A percentile compares a stretch with the other conserved stretches of the same genome.
Conservation (phyloP, 2,888 invertebrate species). For the Ditula angustiorana region DNA sequence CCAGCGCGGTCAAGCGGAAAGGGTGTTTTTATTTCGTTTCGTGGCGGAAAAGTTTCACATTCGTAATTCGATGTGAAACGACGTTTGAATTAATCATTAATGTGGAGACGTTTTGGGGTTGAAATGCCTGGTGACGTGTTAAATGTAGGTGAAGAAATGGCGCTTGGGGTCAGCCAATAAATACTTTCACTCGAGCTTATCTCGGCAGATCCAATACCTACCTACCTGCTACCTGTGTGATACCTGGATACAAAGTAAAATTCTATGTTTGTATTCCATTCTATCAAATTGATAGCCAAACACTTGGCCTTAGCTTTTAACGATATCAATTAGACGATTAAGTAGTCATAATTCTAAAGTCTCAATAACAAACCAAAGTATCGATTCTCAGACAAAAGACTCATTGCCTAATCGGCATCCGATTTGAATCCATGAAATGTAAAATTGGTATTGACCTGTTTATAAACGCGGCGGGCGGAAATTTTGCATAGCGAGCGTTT, state of each 20-base stretch:
- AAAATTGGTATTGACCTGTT: constrained; percentile 75
- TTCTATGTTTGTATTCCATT: no score
- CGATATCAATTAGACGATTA: no score
- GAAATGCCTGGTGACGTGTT: not conserved
- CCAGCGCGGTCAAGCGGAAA: constrained; percentile 73
- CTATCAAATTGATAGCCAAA: no score
- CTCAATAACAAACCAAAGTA: not conserved
- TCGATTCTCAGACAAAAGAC: constrained; percentile 9
- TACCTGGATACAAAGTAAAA: no score
- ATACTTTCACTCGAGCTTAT: no score
- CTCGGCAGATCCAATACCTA: no score
- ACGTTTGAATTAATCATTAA: constrained; percentile 37
- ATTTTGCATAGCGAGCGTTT: constrained; percentile 72
- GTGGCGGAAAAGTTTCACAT: constrained; percentile 49
- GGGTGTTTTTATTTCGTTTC: constrained; percentile 65
- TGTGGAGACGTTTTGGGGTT: constrained; percentile 4
- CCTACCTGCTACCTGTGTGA: no score
- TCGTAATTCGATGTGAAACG: constrained; percentile 43
- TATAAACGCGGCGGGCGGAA: constrained; percentile 60
- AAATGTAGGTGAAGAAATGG: not conserved
- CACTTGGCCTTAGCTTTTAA: no score
- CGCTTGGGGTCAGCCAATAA: no score
- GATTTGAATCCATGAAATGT: constrained; percentile 61
- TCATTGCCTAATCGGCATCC: constrained; percentile 42
- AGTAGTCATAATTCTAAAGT: not conserved